Conservation (phyloP, 2,888 invertebrate species). For the Lysandra coridon region DNA sequence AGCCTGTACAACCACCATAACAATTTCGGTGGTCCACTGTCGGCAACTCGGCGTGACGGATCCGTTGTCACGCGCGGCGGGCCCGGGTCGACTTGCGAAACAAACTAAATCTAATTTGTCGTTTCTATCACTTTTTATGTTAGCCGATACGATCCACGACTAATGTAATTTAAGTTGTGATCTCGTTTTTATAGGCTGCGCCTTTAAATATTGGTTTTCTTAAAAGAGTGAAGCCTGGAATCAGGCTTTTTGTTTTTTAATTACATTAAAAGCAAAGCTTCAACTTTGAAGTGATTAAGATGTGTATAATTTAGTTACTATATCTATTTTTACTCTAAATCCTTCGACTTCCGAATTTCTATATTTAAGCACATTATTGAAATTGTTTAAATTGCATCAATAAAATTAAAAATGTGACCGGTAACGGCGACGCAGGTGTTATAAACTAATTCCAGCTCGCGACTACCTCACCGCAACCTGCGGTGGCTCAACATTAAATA, state of each 20-base stretch:
- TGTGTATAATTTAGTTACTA: too few relatives aligned
- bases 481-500: conserved; percentile 37
- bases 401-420: background rate
- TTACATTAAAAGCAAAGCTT: too few relatives aligned
- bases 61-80: conserved; percentile 23
- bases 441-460: conserved; percentile 7
- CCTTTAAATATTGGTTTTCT: background rate
- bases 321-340: too few relatives aligned
- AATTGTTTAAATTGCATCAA: background rate
- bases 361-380: too few relatives aligned
- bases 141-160: background rate
- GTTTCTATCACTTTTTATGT: conserved; percentile 22
- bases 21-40: background rate
- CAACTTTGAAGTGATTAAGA: too few relatives aligned
- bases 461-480: conserved; percentile 22
- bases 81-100: conserved; percentile 30
- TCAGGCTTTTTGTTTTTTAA: too few relatives aligned
- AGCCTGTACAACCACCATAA: background rate
- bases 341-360: too few relatives aligned
- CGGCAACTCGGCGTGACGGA: conserved; percentile 11
- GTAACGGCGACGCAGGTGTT: background rate
- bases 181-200: background rate
- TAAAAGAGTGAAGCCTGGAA: background rate
- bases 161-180: background rate
- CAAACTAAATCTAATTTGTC: conserved; percentile 23